Base-by-base conservation (phyloP, 2,113 vertebrate genomes). In the Tretioscincus oriximinensis region DNA sequence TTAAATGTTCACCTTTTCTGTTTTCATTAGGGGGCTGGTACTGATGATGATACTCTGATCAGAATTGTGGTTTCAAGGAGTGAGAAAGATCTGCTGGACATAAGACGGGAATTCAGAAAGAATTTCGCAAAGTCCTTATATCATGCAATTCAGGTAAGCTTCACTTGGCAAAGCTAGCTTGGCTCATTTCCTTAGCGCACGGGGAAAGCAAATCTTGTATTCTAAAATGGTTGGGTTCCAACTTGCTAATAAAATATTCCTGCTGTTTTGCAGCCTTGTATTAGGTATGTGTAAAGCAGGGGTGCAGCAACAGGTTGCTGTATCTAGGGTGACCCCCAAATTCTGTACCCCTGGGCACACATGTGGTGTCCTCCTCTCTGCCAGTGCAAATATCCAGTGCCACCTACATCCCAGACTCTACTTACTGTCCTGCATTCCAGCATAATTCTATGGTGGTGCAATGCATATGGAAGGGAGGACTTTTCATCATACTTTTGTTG, bases 61-160 rank as follows among this genome's bases (percentile, higher is more conserved):
- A 95, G 97, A 91, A 92, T 98, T 29, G 92, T 99, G 94, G 97
- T 99, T 86, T 98, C 97, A 14, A 96, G 98, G 90, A 98, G 98
- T 35, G 98, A 99, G 91, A 82, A 93, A 11, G 98, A 99, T 91
- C 95, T 99, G 92, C 67, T 97, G 91, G 97, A 99, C 91, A 96
- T 99, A 81, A 94, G 96, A 89, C 91, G 85, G 60, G 88, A 93
- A 64, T 96, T 97, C 73, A 95, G 97, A 73, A 96, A 94, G 92
- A 96, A 93, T 88, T 98, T 96, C 31, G 95, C 94, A 4, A 95
- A 91, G 24, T 97, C 98, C 16, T 93, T 99, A n/a, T 89, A 97
- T 87, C 91, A 93, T 61, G 96, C 94, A 84, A 97, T 99, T 90
- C 96, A 99, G 97, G 98, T 97, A 95, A 80, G 58, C 16, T 22